Percentiles rank a stretch among this genome's conserved stretches.
phyloP scores from a whole-genome alignment of 2,797 vertebrate species.

The Merluccius polli region DNA sequence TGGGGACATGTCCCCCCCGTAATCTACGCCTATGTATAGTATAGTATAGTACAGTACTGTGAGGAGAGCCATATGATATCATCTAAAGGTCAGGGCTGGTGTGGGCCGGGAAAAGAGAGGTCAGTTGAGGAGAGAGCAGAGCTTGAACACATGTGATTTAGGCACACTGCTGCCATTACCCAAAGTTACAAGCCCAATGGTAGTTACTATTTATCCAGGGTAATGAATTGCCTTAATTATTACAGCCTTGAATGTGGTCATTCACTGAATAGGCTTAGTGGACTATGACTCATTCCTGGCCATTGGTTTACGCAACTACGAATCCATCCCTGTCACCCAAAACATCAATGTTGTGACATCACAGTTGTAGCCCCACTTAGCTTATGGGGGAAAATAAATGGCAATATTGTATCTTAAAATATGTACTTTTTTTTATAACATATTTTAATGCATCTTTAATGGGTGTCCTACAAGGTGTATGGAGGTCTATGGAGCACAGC shows the following conservation, averaged over 20 bases:
- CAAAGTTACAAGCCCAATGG: constrained; percentile 37
- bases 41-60: neutral
- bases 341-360: neutral
- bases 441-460: neutral
- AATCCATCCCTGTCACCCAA: neutral
- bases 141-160: constrained; percentile 40
- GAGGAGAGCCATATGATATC: neutral
- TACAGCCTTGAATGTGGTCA: constrained; percentile 56
- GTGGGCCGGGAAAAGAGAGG: neutral
- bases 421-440: neutral
- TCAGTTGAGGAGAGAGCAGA: neutral
- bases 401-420: neutral
- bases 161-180: constrained; percentile 39
- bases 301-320: neutral
- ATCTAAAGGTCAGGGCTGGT: neutral
- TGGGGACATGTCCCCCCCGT: too few species aligned
- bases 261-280: constrained; percentile 17
- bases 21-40: neutral
- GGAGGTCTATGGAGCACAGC: too few species aligned
- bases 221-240: constrained; percentile 60
- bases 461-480: neutral
- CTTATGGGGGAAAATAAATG: neutral
- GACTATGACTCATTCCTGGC: too few species aligned
- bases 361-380: neutral
- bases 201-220: constrained; percentile 45